Conservation (phyloP, 2,888 invertebrate genomes). For the Leucania comma region DNA sequence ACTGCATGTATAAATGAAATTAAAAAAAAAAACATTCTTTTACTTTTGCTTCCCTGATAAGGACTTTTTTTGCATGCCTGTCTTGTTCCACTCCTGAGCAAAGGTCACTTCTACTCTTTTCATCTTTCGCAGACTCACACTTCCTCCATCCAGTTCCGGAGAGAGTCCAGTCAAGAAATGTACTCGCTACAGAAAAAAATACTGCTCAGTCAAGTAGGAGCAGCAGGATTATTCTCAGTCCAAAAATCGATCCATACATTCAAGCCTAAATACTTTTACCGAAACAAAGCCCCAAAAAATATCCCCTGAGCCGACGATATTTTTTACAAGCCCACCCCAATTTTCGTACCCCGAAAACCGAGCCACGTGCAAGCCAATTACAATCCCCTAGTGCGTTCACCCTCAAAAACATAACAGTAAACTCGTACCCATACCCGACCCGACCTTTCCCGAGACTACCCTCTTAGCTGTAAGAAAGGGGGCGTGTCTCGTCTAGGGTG, state of each 20-base stretch:
- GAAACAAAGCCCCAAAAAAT: conserved; percentile 24
- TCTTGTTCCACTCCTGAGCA: no score
- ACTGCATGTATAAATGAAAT: no score
- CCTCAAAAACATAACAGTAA: conserved; percentile 66
- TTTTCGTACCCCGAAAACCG: conserved; percentile 66
- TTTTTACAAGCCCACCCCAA: conserved; percentile 61
- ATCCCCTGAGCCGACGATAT: conserved; percentile 13
- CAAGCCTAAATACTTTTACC: conserved; percentile 3
- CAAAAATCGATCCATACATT: conserved; percentile 12
- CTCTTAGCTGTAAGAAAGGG: conserved; percentile 78
- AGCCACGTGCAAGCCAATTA: conserved; percentile 79
- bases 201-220: neutral
- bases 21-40: no score
- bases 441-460: conserved; percentile 74
- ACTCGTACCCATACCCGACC: conserved; percentile 68
- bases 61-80: no score
- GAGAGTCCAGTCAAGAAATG: no score
- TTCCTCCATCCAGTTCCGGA: no score
- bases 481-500: conserved; percentile 79
- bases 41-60: no score
- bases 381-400: conserved; percentile 74
- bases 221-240: neutral
- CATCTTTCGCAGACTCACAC: no score
- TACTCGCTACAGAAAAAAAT: no score
- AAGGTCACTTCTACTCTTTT: no score